A percentile compares a stretch with the other conserved stretches of the same genome.
Conservation (phyloP, 2,113 vertebrate genomes). For the Alosa alosa region DNA sequence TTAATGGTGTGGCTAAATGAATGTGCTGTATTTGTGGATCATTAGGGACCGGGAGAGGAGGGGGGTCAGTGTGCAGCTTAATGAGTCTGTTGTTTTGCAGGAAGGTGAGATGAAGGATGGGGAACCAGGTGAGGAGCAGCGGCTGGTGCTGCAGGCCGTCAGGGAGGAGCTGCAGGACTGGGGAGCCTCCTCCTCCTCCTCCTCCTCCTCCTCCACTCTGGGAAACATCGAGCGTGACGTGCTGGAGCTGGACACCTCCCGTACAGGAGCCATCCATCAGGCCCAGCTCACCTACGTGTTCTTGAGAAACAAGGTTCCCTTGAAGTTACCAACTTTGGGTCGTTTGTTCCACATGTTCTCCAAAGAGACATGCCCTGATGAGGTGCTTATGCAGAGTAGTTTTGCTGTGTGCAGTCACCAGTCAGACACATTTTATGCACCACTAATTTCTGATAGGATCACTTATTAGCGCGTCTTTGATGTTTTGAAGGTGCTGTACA, state of each 20-base stretch:
- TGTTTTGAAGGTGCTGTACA: conserved; percentile 44
- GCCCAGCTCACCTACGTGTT: conserved; percentile 56
- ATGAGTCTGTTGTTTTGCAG: background rate
- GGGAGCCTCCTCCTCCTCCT: conserved; percentile 6
- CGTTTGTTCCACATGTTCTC: conserved; percentile 61
- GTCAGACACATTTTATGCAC: background rate
- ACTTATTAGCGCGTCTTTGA: background rate
- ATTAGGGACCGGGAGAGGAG: background rate
- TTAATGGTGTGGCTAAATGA: background rate
- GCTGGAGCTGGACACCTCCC: conserved; percentile 33
- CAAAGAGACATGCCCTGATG: conserved; percentile 35
- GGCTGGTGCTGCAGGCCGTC: conserved; percentile 39
- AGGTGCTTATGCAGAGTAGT: conserved; percentile 50
- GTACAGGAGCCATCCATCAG: conserved; percentile 47
- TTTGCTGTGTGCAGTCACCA: background rate
- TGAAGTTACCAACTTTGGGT: conserved; percentile 59
- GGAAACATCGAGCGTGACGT: conserved; percentile 53
- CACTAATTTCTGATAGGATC: background rate
- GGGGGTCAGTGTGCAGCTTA: background rate
- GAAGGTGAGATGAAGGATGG: conserved; percentile 7
- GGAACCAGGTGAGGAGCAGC: conserved; percentile 27
- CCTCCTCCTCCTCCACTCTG: conserved; percentile 19
- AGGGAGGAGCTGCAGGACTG: conserved; percentile 47
- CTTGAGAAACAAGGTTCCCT: conserved; percentile 57
- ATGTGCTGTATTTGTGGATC: conserved; percentile 1